Percentiles rank a stretch among this genome's conserved stretches.
Conservation (phyloP, 1,140 invertebrate species). For the Polypedilum vanderplanki region DNA sequence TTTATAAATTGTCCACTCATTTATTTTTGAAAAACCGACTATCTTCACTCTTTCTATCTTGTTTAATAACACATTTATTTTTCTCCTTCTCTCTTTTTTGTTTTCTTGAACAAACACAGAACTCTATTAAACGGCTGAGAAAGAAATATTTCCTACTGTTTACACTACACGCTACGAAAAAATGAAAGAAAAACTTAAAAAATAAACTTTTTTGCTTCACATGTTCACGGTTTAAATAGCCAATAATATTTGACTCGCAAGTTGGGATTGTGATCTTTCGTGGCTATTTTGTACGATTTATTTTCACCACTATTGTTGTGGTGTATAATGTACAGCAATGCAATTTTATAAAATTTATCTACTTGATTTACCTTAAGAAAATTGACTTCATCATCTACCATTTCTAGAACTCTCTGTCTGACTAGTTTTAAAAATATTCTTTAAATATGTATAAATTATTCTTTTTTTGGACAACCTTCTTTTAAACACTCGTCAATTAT, state of each 20-base stretch:
- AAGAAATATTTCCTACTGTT: background rate
- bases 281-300: background rate
- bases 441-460: background rate
- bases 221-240: background rate
- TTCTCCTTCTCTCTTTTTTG: background rate
- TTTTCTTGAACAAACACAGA: background rate
- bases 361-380: background rate
- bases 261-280: background rate
- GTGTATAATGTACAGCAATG: no score
- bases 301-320: background rate
- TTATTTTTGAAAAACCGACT: background rate
- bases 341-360: background rate
- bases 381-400: background rate
- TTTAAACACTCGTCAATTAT: background rate
- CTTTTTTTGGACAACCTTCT: background rate
- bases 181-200: background rate
- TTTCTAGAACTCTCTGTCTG: background rate
- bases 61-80: constrained; percentile 8
- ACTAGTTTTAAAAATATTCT: background rate
- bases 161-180: constrained; percentile 5
- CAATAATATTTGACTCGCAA: background rate
- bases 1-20: background rate
- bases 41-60: background rate
- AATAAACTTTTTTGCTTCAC: background rate
- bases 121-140: background rate